These are phyloP conservation scores for Marasmarcha lunaedactyla DNA, from an alignment of 2,888 invertebrate genomes.

Conservation along the genomic window DNA sequence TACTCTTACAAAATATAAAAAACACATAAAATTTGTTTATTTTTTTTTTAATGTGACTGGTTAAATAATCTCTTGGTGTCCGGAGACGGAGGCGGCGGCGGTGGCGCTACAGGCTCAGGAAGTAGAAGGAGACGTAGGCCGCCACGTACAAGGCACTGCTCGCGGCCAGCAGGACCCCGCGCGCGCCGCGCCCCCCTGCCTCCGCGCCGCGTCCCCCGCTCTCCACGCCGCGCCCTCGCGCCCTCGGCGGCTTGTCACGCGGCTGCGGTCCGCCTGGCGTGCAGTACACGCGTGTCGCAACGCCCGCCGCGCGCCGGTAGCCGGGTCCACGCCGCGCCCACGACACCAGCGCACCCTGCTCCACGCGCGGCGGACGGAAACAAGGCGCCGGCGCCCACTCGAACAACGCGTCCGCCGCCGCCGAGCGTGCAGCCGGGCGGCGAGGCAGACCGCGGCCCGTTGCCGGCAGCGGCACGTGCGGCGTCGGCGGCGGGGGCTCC, in stretches of 20 bases:
- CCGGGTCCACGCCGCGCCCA: conserved; percentile 11
- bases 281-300: conserved; percentile 24
- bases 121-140: conserved; percentile 51
- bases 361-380: conserved; percentile 14
- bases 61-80: too few species aligned
- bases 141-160: conserved; percentile 47
- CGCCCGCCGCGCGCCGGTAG: conserved; percentile 1
- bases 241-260: conserved; percentile 6
- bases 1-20: too few species aligned
- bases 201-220: too few species aligned
- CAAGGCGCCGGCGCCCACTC: conserved; percentile 14
- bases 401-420: conserved; percentile 14
- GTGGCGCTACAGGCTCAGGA: conserved; percentile 40
- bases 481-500: conserved; percentile 14
- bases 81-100: not conserved
- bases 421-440: conserved; percentile 12
- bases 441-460: conserved; percentile 11
- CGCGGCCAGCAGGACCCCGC: conserved; percentile 9
- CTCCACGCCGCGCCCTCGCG: conserved; percentile 39
- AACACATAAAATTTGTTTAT: too few species aligned
- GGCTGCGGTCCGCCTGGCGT: not conserved
- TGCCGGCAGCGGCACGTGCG: conserved; percentile 14
- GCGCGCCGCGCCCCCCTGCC: conserved; percentile 7
- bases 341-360: conserved; percentile 18
- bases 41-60: too few species aligned